phyloP scores from a whole-genome alignment of 2,888 invertebrate species.

The Philereme transversata region DNA sequence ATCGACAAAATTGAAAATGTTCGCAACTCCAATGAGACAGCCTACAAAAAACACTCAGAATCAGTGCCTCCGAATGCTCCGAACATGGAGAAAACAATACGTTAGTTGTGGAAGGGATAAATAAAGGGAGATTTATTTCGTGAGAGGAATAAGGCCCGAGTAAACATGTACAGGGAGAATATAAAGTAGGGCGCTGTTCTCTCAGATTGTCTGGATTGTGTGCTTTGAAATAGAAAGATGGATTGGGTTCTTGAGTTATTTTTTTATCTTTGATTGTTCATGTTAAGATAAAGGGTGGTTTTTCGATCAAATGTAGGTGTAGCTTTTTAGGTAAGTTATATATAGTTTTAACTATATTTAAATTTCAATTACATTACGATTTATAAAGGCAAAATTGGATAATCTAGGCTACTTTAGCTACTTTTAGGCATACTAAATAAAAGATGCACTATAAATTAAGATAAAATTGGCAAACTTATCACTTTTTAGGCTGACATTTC shows the following conservation, averaged over 20 bases:
- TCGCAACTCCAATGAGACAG: constrained; percentile 29
- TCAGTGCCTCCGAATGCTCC: constrained; percentile 42
- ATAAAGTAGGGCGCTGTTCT: constrained; percentile 48
- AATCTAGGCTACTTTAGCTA: no score
- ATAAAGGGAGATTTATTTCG: constrained; percentile 69
- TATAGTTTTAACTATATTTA: no score
- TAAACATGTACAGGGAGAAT: constrained; percentile 55
- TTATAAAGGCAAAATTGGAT: no score
- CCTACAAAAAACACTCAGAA: constrained; percentile 45
- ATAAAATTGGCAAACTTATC: no score
- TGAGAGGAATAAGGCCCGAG: constrained; percentile 57
- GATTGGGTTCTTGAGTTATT: background rate
- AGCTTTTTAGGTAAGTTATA: no score
- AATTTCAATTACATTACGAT: no score
- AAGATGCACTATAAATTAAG: no score
- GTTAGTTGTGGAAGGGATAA: constrained; percentile 62
- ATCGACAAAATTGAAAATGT: constrained; percentile 31
- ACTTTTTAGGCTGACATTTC: no score
- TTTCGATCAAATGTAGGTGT: no score
- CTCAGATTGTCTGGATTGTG: constrained; percentile 22
- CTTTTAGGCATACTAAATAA: no score
- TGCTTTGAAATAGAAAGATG: constrained; percentile 18
- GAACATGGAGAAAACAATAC: constrained; percentile 59
- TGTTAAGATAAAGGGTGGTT: no score
- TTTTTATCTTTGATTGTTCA: constrained; percentile 3